Conservation (phyloP, 1,140 invertebrate species). For the Drosophila tristis region DNA sequence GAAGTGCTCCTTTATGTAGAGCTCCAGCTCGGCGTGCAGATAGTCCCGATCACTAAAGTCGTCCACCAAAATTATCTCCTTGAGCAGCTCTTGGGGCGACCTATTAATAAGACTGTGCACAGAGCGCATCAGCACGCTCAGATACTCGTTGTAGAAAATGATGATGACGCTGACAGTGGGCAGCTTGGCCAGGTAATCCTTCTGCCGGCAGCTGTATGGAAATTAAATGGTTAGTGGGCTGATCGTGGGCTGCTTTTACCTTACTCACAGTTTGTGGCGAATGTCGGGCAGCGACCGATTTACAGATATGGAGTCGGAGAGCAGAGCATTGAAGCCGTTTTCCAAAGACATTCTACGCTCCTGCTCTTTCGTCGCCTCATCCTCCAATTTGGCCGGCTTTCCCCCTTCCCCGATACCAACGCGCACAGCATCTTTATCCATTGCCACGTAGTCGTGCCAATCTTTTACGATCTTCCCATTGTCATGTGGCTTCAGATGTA, state of each 20-base stretch:
- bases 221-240: conserved; percentile 23
- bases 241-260: neutral
- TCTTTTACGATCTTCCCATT: conserved; percentile 85
- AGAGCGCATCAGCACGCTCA: conserved; percentile 93
- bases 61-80: conserved; percentile 97
- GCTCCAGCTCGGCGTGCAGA: conserved; percentile 90
- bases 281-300: conserved; percentile 93
- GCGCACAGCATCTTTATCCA: conserved; percentile 88
- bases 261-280: conserved; percentile 89
- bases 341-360: conserved; percentile 68
- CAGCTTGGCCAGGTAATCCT: conserved; percentile 90
- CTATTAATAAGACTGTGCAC: conserved; percentile 93
- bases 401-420: conserved; percentile 92
- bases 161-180: conserved; percentile 94
- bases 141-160: conserved; percentile 97
- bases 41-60: conserved; percentile 93
- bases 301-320: conserved; percentile 95
- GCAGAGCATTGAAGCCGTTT: conserved; percentile 94
- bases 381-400: conserved; percentile 87
- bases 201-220: conserved; percentile 87
- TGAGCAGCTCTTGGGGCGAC: conserved; percentile 92
- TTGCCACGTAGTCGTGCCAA: conserved; percentile 93
- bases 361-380: conserved; percentile 89
- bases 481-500: conserved; percentile 84
- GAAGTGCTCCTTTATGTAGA: conserved; percentile 90